phyloP scores from a whole-genome alignment of 30 jellyfish, hydroid and myxozoan species.

The Aurelia sp. region DNA sequence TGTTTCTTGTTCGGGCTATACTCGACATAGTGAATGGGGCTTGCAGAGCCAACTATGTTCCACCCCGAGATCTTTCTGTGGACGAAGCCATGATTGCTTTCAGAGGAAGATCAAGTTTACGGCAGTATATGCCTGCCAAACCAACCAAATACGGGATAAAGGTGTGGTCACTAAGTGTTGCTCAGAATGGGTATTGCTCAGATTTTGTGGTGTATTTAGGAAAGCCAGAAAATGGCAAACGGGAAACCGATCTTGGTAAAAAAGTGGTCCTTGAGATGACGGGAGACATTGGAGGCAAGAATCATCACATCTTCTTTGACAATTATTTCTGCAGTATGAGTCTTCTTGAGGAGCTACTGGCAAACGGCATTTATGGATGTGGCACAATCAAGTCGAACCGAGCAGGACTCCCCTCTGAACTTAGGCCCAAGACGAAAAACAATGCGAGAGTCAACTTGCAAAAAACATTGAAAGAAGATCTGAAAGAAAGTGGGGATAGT shows the following conservation, averaged over 20 bases:
- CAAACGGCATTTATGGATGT: conserved; percentile 14
- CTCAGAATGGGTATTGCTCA: conserved; percentile 68
- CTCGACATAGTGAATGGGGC: too few species aligned
- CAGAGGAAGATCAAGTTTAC: conserved; percentile 78
- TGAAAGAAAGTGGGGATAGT: conserved; percentile 32
- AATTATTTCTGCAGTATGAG: conserved; percentile 48
- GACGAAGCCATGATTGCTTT: conserved; percentile 81
- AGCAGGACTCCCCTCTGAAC: conserved; percentile 23
- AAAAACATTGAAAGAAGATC: conserved; percentile 6
- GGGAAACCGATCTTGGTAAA: conserved; percentile 58
- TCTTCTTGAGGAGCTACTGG: conserved; percentile 60
- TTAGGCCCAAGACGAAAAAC: too few species aligned
- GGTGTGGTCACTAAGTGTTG: conserved; percentile 74
- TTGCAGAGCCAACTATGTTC: too few species aligned
- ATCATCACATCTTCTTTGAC: conserved; percentile 66
- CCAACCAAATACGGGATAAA: conserved; percentile 83
- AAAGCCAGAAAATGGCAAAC: conserved; percentile 25
- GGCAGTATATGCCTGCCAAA: conserved; percentile 82
- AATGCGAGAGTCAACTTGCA: not conserved
- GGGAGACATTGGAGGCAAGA: conserved; percentile 50
- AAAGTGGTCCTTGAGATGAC: conserved; percentile 52
- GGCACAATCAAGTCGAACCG: conserved; percentile 53
- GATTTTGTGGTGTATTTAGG: conserved; percentile 78
- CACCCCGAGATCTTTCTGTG: too few species aligned
- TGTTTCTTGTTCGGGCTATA: too few species aligned